These are phyloP conservation scores for Steinernema khuongi DNA, from an alignment of 1,140 invertebrate species.

Conservation along the genomic window DNA sequence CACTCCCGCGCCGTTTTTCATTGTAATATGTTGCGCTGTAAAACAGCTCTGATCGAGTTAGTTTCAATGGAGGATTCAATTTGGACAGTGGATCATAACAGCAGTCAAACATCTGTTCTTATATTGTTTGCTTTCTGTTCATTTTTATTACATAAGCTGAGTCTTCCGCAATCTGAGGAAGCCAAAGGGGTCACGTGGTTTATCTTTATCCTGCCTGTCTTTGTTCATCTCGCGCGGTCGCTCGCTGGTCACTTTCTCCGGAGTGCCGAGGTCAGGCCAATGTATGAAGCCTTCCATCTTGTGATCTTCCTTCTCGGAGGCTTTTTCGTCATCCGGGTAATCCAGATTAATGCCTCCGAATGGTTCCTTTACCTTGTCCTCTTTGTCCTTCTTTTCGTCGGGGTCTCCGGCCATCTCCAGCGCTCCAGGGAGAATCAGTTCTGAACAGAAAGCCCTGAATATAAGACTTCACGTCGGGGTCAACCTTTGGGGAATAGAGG, in stretches of 20 bases:
- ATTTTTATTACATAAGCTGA: too few species aligned
- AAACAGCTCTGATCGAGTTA: too few species aligned
- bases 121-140: too few species aligned
- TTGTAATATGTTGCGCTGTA: too few species aligned
- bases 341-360: constrained; percentile 19
- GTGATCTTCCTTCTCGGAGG: not conserved
- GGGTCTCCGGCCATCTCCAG: constrained; percentile 19
- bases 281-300: not conserved
- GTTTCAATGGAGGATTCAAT: too few species aligned
- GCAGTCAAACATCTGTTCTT: too few species aligned
- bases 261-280: not conserved
- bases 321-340: not conserved
- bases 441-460: not conserved
- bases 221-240: not conserved
- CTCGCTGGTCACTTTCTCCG: not conserved
- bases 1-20: too few species aligned
- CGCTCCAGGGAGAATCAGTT: constrained; percentile 15
- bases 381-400: constrained; percentile 6
- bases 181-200: not conserved
- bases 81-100: too few species aligned
- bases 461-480: not conserved
- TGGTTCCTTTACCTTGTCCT: constrained; percentile 20
- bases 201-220: not conserved
- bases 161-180: not conserved
- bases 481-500: constrained; percentile 37